Evolutionary conservation across 2,113 vertebrate species (phyloP), one percentile per base, ranked within the genome.

Genomic region (Plecturocebus donacophilus): DNA sequence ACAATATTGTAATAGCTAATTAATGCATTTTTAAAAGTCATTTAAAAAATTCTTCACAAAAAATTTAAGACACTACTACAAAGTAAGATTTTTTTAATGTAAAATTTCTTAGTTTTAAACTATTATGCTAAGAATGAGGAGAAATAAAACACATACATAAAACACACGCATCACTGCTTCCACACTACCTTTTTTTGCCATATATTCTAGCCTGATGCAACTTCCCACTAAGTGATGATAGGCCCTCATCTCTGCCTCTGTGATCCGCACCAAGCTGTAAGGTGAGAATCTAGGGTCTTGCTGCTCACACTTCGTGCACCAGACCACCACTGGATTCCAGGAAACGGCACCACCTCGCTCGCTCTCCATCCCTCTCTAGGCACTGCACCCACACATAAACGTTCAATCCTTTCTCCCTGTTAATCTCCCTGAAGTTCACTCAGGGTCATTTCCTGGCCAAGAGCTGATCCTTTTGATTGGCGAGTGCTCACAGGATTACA

Each of bases 171-270:
- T 88, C 35, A 2, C 4, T 87, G 71, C 52, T n/a, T 32, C 32
- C 96, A 98, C 99, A 17, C 89, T 99, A 99, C 99, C 99, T 99
- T 97, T 98, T 76, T 87, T 88, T n/a, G 96, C 93, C 93, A 97
- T 91, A n/a, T n/a, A 84, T 86, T 98, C 98, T 47, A 99, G 97
- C 66, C 98, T 98, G 97, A 98, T 32, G 97, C 99, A 99, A 95
- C 98, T 98, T 97, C 96, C 98, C 90, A 99, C 97, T 97, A 99
- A 99, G 96, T 95, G 98, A 95, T 99, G 98, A 23, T 99, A 99
- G 20, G 99, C 99, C 97, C 99, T 98, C 99, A 99, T 99, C 98
- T 99, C 99, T 32, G 98, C 99, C 56, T 98, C 98, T 17, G 99
- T 99, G 97, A 99, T 99, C 95, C 99, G 98, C 90, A 99, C 98